Conservation (phyloP, 2,113 vertebrate genomes). For the Capreolus pygargus region DNA sequence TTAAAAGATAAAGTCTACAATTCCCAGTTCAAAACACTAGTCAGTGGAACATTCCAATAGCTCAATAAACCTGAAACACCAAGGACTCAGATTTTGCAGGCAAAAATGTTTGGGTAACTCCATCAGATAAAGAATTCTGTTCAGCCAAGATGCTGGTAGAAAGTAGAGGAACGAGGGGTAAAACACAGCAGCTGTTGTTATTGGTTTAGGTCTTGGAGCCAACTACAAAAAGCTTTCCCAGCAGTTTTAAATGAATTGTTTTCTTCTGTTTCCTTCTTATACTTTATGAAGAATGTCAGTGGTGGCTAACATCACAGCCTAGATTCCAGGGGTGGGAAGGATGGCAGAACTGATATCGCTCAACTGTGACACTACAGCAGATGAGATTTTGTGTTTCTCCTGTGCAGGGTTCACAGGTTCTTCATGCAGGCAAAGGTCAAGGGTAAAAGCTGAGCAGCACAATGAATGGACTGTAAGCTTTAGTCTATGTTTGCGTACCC, state of each 20-base stretch:
- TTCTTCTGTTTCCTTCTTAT: not conserved
- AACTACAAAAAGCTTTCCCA: not conserved
- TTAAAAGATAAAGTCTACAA: not conserved
- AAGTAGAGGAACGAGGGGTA: not conserved
- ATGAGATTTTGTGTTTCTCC: not conserved
- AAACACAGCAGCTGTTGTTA: not conserved
- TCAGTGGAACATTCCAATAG: not conserved
- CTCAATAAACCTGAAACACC: not conserved
- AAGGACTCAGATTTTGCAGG: not conserved
- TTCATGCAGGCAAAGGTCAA: not conserved
- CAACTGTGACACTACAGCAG: not conserved
- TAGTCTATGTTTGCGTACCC: not conserved
- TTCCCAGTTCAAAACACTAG: not conserved
- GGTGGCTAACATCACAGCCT: not conserved
- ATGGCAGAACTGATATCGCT: not conserved
- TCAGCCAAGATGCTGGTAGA: not conserved
- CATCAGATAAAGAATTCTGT: not conserved
- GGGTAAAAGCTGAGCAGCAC: not conserved
- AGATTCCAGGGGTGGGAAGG: not conserved
- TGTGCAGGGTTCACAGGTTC: not conserved
- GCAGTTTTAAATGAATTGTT: not conserved
- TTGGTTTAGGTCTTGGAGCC: not conserved
- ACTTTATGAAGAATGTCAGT: not conserved
- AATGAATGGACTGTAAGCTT: not conserved
- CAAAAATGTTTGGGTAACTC: not conserved